phyloP scores from a whole-genome alignment of 2,113 vertebrate genomes.

The Muscicapa adusta region DNA sequence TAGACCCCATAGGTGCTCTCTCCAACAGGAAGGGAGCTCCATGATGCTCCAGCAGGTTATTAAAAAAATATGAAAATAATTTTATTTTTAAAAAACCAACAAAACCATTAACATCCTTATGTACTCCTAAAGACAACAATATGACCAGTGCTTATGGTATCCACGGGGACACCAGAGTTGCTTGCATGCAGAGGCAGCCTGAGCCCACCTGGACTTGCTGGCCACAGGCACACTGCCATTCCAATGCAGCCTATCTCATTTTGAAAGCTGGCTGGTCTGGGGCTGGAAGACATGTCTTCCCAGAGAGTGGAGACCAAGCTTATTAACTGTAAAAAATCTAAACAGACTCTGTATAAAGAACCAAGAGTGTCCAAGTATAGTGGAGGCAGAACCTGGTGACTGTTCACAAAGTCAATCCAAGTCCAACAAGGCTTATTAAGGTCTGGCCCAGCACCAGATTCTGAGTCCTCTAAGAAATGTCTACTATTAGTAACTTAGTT shows the following conservation, averaged over 20 bases:
- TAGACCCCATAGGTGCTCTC: not conserved
- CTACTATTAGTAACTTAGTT: not conserved
- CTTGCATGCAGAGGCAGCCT: not conserved
- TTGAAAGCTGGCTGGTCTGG: not conserved
- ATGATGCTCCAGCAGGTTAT: not conserved
- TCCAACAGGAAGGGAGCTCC: not conserved
- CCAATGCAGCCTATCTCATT: fast-evolving
- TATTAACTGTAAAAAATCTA: not conserved
- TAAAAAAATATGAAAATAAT: not conserved
- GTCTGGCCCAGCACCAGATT: not conserved
- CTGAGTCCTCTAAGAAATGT: not conserved
- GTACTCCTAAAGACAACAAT: not conserved
- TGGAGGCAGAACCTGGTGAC: not conserved
- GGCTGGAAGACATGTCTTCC: not conserved
- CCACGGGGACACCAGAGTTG: not conserved
- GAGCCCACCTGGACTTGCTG: fast-evolving
- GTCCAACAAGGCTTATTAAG: not conserved
- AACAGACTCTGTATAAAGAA: not conserved
- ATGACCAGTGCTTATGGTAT: not conserved
- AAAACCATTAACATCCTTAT: not conserved
- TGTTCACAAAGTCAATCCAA: not conserved
- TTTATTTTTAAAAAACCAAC: not conserved
- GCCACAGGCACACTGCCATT: not conserved
- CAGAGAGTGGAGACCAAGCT: not conserved
- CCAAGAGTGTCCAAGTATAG: not conserved